Evolutionary conservation across 1,140 invertebrate genomes (phyloP).

Genomic region (Nixonia krombeini): DNA sequence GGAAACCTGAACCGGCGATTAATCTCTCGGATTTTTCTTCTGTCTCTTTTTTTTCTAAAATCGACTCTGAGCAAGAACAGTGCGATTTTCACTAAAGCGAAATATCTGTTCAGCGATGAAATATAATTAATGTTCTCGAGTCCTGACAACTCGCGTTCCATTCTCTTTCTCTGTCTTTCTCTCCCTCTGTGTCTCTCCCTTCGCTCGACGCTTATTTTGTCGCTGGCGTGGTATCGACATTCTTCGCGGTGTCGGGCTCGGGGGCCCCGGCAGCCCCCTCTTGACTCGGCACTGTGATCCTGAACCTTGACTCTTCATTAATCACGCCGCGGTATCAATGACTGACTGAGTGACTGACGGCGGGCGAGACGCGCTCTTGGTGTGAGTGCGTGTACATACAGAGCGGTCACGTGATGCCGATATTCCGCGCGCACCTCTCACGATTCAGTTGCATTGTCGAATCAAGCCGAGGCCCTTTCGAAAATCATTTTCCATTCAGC

Average conservation of each 20-base stretch:
- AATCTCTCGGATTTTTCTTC: slow-evolving; percentile 12
- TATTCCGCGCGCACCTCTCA: slow-evolving; percentile 48
- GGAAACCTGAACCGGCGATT: background rate
- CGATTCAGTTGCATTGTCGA: slow-evolving; percentile 37
- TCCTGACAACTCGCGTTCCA: slow-evolving; percentile 41
- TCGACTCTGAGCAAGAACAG: slow-evolving; percentile 16
- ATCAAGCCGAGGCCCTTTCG: slow-evolving; percentile 29
- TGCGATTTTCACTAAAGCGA: slow-evolving; percentile 50
- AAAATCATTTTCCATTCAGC: slow-evolving; percentile 46
- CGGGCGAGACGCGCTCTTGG: slow-evolving; percentile 65
- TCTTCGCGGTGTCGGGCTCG: slow-evolving; percentile 56
- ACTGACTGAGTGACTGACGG: slow-evolving; percentile 70
- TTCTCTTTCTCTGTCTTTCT: slow-evolving; percentile 25
- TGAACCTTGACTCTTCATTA: slow-evolving; percentile 72
- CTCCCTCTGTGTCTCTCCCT: too few species aligned
- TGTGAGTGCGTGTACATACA: slow-evolving; percentile 30
- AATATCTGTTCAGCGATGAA: slow-evolving; percentile 48
- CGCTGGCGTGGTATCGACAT: slow-evolving; percentile 60
- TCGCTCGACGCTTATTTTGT: slow-evolving; percentile 49
- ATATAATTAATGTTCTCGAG: slow-evolving; percentile 44
- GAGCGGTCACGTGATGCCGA: slow-evolving; percentile 53
- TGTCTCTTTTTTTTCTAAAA: slow-evolving; percentile 17
- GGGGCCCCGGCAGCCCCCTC: slow-evolving; percentile 46
- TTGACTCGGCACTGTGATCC: slow-evolving; percentile 63
- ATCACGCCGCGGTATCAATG: slow-evolving; percentile 70